Percentiles rank a stretch among this genome's conserved stretches.
phyloP scores from a whole-genome alignment of 2,113 vertebrate species.

The Peromyscus leucopus region DNA sequence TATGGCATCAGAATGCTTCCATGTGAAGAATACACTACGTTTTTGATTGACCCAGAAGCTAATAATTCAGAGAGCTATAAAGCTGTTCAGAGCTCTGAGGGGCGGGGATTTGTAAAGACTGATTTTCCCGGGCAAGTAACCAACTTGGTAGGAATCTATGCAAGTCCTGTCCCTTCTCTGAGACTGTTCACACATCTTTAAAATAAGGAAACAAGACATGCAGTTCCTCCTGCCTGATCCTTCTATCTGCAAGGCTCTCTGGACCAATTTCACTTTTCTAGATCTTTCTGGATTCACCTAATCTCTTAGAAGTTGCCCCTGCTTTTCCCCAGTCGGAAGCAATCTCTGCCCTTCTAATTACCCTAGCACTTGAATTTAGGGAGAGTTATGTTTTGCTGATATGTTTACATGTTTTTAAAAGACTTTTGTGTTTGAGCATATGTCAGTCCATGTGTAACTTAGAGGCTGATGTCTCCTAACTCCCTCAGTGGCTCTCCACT shows the following conservation, averaged over 20 bases:
- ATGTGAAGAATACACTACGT: not conserved
- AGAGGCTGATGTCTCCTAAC: not conserved
- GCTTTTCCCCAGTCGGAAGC: not conserved
- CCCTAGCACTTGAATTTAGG: not conserved
- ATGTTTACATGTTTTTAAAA: not conserved
- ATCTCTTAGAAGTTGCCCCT: not conserved
- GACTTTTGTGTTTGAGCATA: not conserved
- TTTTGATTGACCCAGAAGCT: conserved; percentile 57
- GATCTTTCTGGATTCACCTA: not conserved
- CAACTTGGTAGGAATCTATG: conserved; percentile 16
- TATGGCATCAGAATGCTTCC: not conserved
- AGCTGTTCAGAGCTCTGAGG: conserved; percentile 8
- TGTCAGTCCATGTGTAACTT: not conserved
- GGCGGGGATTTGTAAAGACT: conserved; percentile 39
- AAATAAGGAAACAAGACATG: conserved; percentile 36
- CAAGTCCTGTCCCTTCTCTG: conserved; percentile 35
- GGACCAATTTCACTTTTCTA: not conserved
- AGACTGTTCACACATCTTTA: conserved; percentile 44
- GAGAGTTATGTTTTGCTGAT: not conserved
- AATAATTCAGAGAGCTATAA: conserved; percentile 63
- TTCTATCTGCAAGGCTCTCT: not conserved
- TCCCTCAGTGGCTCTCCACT: not conserved
- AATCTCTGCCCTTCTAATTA: not conserved
- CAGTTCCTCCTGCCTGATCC: not conserved
- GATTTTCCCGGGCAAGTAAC: conserved; percentile 46